Evolutionary conservation across 2,888 invertebrate genomes (phyloP).

Genomic region (Pollenia amentaria): DNA sequence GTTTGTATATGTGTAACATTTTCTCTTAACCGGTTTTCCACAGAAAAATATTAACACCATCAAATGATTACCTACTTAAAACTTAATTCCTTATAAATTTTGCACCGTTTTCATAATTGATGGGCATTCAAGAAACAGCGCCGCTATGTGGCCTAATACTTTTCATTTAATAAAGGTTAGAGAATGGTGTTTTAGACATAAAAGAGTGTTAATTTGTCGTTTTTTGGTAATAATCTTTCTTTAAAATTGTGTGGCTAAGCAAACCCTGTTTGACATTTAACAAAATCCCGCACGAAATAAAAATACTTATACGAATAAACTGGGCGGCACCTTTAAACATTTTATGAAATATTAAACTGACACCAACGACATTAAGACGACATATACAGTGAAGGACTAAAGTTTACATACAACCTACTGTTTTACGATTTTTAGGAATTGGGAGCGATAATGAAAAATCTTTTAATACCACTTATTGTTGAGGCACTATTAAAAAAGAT

Average conservation of each 20-base stretch:
- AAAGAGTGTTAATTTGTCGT: constrained; percentile 62
- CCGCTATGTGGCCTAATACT: constrained; percentile 59
- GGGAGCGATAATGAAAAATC: no score
- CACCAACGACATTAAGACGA: constrained; percentile 9
- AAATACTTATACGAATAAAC: neutral
- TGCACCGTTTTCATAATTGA: constrained; percentile 65
- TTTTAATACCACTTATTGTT: no score
- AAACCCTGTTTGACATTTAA: constrained; percentile 59
- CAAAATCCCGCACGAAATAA: constrained; percentile 22
- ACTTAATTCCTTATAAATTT: constrained; percentile 51
- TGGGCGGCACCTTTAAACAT: constrained; percentile 49
- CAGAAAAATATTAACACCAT: neutral
- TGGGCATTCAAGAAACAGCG: constrained; percentile 54
- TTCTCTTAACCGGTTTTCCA: neutral
- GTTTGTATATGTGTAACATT: neutral
- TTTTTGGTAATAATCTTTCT: constrained; percentile 52
- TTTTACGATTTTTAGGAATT: no score
- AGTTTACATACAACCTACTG: no score
- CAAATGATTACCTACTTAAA: constrained; percentile 16
- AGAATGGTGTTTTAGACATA: neutral
- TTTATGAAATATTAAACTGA: constrained; percentile 31
- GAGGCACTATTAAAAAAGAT: no score
- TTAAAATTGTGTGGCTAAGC: constrained; percentile 54
- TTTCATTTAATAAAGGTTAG: constrained; percentile 29
- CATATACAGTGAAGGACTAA: no score